phyloP scores from a whole-genome alignment of 1,140 invertebrate genomes.

The Carcinoscorpius rotundicauda region DNA sequence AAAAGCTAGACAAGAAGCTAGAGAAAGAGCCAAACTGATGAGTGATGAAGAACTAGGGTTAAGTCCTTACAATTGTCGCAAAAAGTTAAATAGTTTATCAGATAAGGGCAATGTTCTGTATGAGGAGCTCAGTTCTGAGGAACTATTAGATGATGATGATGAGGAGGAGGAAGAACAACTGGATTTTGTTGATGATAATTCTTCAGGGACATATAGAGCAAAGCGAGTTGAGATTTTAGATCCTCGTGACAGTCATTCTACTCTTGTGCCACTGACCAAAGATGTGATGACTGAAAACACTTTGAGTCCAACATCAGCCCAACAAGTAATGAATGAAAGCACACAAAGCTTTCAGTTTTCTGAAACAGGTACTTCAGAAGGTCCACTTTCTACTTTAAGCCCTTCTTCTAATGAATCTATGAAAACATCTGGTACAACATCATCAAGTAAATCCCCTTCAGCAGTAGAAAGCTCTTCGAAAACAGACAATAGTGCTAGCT shows the following conservation, averaged over 20 bases:
- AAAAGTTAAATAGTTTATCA: slow-evolving; percentile 17
- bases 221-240: no score
- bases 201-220: background rate
- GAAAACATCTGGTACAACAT: background rate
- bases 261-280: no score
- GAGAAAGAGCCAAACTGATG: slow-evolving; percentile 51
- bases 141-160: slow-evolving; percentile 40
- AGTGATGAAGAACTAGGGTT: slow-evolving; percentile 57
- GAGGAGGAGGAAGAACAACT: slow-evolving; percentile 35
- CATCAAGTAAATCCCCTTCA: background rate
- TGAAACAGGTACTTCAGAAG: no score
- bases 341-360: no score
- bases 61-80: slow-evolving; percentile 40
- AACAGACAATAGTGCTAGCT: slow-evolving; percentile 5
- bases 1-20: slow-evolving; percentile 44
- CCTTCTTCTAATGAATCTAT: background rate
- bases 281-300: no score
- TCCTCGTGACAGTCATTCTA: no score
- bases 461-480: background rate
- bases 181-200: slow-evolving; percentile 23
- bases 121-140: slow-evolving; percentile 19
- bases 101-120: slow-evolving; percentile 5
- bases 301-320: no score
- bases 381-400: background rate
- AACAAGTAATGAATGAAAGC: no score